These are phyloP conservation scores for Sthenelais limicola DNA, from an alignment of 2,888 invertebrate species.

Conservation along the genomic window DNA sequence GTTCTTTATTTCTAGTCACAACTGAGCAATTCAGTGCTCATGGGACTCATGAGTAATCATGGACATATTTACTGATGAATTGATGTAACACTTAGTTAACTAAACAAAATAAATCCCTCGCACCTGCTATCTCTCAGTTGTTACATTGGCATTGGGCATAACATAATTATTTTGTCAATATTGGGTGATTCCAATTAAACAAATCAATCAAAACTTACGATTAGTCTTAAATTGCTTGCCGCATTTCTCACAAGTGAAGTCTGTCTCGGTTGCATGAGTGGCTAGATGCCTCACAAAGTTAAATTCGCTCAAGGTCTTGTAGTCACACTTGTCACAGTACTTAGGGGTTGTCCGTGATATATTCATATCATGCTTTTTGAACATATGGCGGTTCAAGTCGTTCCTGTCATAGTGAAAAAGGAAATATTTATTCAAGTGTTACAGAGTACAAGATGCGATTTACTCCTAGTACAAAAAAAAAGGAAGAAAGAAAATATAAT, in stretches of 20 bases:
- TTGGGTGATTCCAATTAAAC: too few relatives aligned
- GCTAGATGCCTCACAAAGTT: neutral
- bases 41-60: too few relatives aligned
- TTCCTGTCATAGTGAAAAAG: neutral
- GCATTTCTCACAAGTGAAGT: conserved; percentile 19
- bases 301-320: conserved; percentile 12
- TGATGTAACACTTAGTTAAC: too few relatives aligned
- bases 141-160: too few relatives aligned
- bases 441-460: neutral
- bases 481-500: too few relatives aligned
- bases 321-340: conserved; percentile 35
- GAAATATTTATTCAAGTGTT: neutral
- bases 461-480: too few relatives aligned
- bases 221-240: conserved; percentile 31
- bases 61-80: too few relatives aligned
- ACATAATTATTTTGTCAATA: too few relatives aligned
- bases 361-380: conserved; percentile 24
- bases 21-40: too few relatives aligned
- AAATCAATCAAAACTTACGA: neutral
- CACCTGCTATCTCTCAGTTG: too few relatives aligned
- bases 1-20: too few relatives aligned
- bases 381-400: conserved; percentile 29
- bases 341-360: conserved; percentile 14
- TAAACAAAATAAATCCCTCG: too few relatives aligned
- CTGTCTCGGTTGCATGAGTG: neutral